These are phyloP conservation scores for Bunonema sp. DNA, from an alignment of 2,888 invertebrate species.

Conservation along the genomic window DNA sequence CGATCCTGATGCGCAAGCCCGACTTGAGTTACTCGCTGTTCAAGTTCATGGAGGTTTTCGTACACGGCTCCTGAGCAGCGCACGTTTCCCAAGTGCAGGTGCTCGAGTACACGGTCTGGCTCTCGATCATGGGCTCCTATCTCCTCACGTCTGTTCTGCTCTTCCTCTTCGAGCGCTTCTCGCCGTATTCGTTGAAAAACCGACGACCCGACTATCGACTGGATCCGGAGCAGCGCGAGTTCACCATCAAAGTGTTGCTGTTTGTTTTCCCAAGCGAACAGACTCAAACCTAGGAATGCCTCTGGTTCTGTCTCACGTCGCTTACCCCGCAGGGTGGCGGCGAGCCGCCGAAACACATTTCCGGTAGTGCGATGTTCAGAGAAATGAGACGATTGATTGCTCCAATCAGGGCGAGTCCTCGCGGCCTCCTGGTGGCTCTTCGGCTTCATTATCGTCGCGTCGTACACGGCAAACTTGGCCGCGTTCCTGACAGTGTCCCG, in stretches of 20 bases:
- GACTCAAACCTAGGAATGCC: too few species aligned
- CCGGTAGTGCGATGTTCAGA: too few species aligned
- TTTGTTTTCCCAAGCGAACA: too few species aligned
- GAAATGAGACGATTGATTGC: conserved; percentile 81
- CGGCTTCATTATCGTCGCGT: conserved; percentile 93
- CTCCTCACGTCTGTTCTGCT: conserved; percentile 81
- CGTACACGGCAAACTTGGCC: conserved; percentile 91
- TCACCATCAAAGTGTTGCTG: conserved; percentile 81
- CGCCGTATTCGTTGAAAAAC: conserved; percentile 85
- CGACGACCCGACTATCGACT: conserved; percentile 69
- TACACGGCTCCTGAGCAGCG: not conserved
- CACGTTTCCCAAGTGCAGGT: conserved; percentile 13
- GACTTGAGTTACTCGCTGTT: conserved; percentile 77
- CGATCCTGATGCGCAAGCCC: conserved; percentile 81
- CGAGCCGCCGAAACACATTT: conserved; percentile 85
- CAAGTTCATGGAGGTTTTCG: conserved; percentile 73
- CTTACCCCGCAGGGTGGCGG: conserved; percentile 79
- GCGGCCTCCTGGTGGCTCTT: conserved; percentile 65
- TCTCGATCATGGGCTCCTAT: conserved; percentile 81
- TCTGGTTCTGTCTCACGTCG: conserved; percentile 98
- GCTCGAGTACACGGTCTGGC: conserved; percentile 85
- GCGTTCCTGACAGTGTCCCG: conserved; percentile 71
- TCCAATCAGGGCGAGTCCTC: conserved; percentile 60
- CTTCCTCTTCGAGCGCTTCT: conserved; percentile 91
- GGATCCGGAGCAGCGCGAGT: conserved; percentile 62